Evolutionary conservation across 2,797 vertebrate species (phyloP), one percentile per base, ranked within the genome.

Genomic region (Coranthus polyacanthus): DNA sequence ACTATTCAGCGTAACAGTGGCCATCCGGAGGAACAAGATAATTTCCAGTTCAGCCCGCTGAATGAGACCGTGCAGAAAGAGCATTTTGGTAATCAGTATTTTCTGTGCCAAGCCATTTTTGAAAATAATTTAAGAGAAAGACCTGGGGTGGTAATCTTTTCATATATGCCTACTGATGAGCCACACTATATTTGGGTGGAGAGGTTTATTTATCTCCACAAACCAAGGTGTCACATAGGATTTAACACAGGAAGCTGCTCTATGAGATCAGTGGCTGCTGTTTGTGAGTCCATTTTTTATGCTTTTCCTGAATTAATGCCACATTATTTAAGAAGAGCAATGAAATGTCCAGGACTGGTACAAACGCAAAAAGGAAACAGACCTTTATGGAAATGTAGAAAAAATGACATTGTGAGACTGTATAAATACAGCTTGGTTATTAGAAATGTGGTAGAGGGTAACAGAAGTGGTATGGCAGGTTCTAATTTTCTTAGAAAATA

Each of bases 61-160:
- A 71, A 72, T 42, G 66, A 82, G 51, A 49, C 1, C 10, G 60
- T 42, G 37, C 56, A 55, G 32, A 18, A 16, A 45, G 39, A 51
- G 37, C 32, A 17, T n/a, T 24, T 49, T 39, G 39, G 26, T 66
- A 72, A 65, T 73, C 51, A 61, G 26, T 68, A 63, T 65, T 61
- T 58, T 45, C 63, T 68, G 34, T 57, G 63, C 71, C 50, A 68
- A 32, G 37, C 17, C 24, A 46, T 78, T 82, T 75, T 53, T 68
- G 58, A 58, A 79, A 75, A 67, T 69, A 54, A 76, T 82, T 79
- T 71, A 68, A 74, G 66, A 60, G 57, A 57, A 60, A 49, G 51
- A 56, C 68, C 60, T 69, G 60, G 16, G 1, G 70, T 74, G 53
- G 64, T 74, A 70, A 83, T 79, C 45, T 71, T 45, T 68, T 49